A percentile compares a stretch with the other conserved stretches of the same genome.
These are phyloP conservation scores for Heliopora coerulea DNA, from an alignment of 92 coral and sea anemone genomes.

Conservation along the genomic window DNA sequence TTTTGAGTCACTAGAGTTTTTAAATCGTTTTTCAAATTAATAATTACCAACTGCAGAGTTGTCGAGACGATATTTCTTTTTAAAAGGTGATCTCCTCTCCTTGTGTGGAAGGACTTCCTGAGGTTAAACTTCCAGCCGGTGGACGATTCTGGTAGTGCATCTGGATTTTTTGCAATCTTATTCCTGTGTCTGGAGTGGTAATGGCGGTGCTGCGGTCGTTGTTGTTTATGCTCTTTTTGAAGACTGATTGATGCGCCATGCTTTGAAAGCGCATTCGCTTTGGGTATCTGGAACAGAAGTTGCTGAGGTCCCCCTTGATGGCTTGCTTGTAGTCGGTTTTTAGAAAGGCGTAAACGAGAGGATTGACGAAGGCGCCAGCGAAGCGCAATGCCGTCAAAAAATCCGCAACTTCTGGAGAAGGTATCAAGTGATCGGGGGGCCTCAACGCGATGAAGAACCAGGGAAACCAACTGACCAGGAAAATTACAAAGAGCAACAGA, in stretches of 20 bases:
- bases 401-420: neutral
- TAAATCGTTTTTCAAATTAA: no score
- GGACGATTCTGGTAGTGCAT: neutral
- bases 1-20: no score
- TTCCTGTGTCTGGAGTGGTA: no score
- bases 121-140: neutral
- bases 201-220: no score
- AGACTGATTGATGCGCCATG: no score
- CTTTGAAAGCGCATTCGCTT: neutral
- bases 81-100: no score
- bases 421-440: neutral
- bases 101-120: no score
- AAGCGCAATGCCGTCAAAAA: slow-evolving; percentile 15
- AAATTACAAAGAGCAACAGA: slow-evolving; percentile 15
- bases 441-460: slow-evolving; percentile 31
- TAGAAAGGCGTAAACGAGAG: slow-evolving; percentile 16
- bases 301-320: neutral
- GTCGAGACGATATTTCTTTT: no score
- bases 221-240: no score
- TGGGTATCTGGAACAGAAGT: slow-evolving; percentile 8
- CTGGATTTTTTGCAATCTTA: no score
- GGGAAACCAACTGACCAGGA: slow-evolving; percentile 36
- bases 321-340: slow-evolving; percentile 35
- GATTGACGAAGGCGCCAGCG: slow-evolving; percentile 15
- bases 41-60: no score